These are phyloP conservation scores for Leptocoma aspasia DNA, from an alignment of 2,113 vertebrate genomes.

Conservation along the genomic window DNA sequence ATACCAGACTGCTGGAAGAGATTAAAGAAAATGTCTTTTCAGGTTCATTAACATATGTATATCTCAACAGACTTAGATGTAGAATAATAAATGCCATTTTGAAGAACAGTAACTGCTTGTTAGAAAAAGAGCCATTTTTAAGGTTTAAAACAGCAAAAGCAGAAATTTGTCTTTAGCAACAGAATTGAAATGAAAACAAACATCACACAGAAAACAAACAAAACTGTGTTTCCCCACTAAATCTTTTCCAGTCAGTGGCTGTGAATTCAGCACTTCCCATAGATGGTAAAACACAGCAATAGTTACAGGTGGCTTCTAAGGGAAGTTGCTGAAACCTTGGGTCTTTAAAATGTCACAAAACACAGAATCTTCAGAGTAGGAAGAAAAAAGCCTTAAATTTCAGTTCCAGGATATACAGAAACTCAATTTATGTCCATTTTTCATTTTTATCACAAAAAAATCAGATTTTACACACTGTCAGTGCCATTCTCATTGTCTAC, in stretches of 20 bases:
- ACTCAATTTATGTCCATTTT: background rate
- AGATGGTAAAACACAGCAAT: background rate
- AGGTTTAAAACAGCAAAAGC: slow-evolving; percentile 52
- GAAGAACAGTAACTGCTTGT: slow-evolving; percentile 54
- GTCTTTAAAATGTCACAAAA: background rate
- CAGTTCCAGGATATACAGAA: background rate
- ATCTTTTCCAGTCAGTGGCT: background rate
- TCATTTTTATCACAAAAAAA: background rate
- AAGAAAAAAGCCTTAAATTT: background rate
- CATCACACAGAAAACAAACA: slow-evolving; percentile 22
- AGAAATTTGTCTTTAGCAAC: slow-evolving; percentile 24
- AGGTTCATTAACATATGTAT: slow-evolving; percentile 68
- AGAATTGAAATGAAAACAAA: slow-evolving; percentile 13
- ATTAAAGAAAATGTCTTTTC: slow-evolving; percentile 49
- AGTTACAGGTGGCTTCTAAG: background rate
- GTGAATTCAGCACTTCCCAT: background rate
- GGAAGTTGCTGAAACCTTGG: background rate
- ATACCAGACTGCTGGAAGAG: slow-evolving; percentile 65
- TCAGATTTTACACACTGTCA: background rate
- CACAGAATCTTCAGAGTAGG: background rate
- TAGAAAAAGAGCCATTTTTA: slow-evolving; percentile 66
- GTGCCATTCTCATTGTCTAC: background rate
- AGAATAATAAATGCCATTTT: slow-evolving; percentile 49
- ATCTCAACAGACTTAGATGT: slow-evolving; percentile 64
- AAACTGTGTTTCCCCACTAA: background rate